Percentiles rank a stretch among this genome's conserved stretches.
Conservation (phyloP, 2,888 invertebrate genomes). For the Acutogordius australiensis region DNA sequence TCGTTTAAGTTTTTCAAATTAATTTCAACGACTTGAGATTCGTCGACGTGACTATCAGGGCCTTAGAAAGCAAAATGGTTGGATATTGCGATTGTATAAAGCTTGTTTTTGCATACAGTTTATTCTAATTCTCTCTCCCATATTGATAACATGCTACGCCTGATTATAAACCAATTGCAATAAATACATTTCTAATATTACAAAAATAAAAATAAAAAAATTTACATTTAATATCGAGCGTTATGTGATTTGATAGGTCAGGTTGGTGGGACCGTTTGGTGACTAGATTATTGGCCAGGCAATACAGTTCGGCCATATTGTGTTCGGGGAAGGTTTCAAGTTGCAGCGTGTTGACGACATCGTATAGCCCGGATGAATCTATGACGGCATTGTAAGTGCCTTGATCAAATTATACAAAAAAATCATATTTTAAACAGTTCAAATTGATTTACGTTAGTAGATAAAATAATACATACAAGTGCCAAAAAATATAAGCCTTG, state of each 20-base stretch:
- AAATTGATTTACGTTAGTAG: background rate
- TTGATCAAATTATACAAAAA: too few relatives aligned
- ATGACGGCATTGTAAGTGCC: background rate
- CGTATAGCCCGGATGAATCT: background rate
- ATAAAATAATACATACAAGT: background rate
- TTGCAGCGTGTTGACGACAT: background rate
- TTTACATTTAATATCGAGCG: background rate
- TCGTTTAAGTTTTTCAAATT: too few relatives aligned
- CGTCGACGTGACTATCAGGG: too few relatives aligned
- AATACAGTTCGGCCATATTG: background rate
- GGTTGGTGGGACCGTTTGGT: background rate
- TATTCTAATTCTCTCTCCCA: too few relatives aligned
- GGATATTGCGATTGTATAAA: too few relatives aligned
- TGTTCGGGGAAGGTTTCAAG: background rate
- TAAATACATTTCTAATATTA: constrained; percentile 1
- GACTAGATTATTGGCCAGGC: background rate
- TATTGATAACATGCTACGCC: too few relatives aligned
- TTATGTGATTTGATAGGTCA: background rate
- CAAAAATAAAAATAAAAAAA: background rate
- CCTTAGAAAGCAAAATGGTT: too few relatives aligned
- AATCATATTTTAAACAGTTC: background rate
- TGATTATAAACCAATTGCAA: too few relatives aligned
- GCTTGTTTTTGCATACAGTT: too few relatives aligned
- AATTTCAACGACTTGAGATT: too few relatives aligned
- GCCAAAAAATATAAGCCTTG: too few relatives aligned